These are phyloP conservation scores for Oncorhynchus nerka DNA, from an alignment of 2,113 vertebrate genomes.

Conservation along the genomic window DNA sequence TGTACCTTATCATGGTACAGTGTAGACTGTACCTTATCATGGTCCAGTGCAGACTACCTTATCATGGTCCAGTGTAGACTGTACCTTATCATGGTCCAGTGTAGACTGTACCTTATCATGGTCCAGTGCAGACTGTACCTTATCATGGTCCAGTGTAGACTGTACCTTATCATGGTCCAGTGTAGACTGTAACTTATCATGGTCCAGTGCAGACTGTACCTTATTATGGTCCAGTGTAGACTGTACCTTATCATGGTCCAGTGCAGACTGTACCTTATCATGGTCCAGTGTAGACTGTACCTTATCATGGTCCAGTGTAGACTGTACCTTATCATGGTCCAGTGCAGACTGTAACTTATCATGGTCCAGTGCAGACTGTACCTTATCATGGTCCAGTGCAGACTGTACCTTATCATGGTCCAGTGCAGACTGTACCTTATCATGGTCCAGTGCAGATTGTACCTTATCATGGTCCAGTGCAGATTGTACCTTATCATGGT, in stretches of 20 bases:
- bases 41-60: not conserved
- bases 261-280: not conserved
- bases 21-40: not conserved
- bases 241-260: not conserved
- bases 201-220: not conserved
- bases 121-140: not conserved
- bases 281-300: not conserved
- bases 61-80: not conserved
- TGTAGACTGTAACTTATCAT: not conserved
- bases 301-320: not conserved
- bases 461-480: not conserved
- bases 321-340: not conserved
- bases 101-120: not conserved
- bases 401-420: not conserved
- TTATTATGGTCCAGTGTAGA: not conserved
- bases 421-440: not conserved
- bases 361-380: not conserved
- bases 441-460: not conserved
- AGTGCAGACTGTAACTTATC: not conserved
- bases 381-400: not conserved
- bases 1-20: not conserved
- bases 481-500: not conserved
- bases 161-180: not conserved
- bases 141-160: not conserved
- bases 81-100: not conserved